Percentiles rank a stretch among this genome's conserved stretches.
Conservation (phyloP, 2,888 invertebrate genomes). For the Scaptodrosophila latifasciaeformis region DNA sequence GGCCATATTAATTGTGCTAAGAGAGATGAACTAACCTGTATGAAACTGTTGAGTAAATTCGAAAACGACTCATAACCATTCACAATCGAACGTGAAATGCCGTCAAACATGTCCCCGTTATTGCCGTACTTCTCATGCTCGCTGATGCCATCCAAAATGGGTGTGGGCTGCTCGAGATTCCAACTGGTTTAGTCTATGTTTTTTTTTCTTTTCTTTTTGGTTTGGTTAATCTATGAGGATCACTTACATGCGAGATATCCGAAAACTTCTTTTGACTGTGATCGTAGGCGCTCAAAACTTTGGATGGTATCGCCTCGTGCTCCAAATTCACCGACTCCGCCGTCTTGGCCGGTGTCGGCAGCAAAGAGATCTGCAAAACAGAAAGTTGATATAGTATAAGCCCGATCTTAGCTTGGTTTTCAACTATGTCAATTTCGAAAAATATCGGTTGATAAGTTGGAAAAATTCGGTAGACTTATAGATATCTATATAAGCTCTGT, state of each 20-base stretch:
- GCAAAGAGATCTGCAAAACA: slow-evolving; percentile 48
- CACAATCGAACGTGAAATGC: slow-evolving; percentile 80
- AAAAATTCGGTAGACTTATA: no score
- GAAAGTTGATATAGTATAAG: no score
- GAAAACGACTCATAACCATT: slow-evolving; percentile 82
- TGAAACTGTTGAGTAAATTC: slow-evolving; percentile 79
- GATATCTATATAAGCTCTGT: no score
- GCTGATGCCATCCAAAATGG: slow-evolving; percentile 84
- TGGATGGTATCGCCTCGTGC: slow-evolving; percentile 70
- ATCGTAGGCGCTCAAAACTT: slow-evolving; percentile 69
- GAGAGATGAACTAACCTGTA: slow-evolving; percentile 77
- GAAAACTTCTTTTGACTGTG: slow-evolving; percentile 65
- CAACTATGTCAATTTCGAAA: no score
- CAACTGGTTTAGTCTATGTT: neutral
- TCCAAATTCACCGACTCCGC: slow-evolving; percentile 73
- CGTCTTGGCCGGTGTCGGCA: slow-evolving; percentile 60
- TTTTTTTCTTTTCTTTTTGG: no score
- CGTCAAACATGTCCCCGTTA: slow-evolving; percentile 80
- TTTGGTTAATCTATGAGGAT: no score
- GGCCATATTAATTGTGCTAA: neutral
- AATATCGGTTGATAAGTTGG: no score
- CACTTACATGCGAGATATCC: slow-evolving; percentile 66
- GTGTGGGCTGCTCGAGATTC: slow-evolving; percentile 77
- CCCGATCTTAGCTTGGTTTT: no score
- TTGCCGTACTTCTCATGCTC: slow-evolving; percentile 89